A percentile compares a stretch with the other conserved stretches of the same genome.
Conservation (phyloP, 35 echinoderm and acorn worm genomes). For the Heliocidaris tuberculata region DNA sequence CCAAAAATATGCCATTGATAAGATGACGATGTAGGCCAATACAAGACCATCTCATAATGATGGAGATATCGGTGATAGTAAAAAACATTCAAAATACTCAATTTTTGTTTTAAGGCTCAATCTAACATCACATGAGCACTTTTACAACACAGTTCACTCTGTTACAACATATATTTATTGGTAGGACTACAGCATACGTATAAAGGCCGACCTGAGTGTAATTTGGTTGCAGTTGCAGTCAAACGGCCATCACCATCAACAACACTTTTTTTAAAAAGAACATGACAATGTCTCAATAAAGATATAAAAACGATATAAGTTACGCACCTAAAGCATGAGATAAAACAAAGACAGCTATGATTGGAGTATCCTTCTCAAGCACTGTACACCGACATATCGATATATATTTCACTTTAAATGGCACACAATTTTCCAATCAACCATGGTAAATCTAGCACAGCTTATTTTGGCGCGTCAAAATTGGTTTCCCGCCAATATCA, state of each 20-base stretch:
- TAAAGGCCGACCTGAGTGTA: too few species aligned
- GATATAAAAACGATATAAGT: neutral
- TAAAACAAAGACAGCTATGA: neutral
- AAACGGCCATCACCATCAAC: neutral
- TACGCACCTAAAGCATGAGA: neutral
- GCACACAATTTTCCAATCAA: neutral
- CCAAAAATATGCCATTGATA: too few species aligned
- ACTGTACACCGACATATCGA: neutral
- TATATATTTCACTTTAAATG: neutral
- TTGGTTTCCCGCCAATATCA: constrained; percentile 1
- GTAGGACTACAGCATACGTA: too few species aligned
- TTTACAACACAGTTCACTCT: too few species aligned
- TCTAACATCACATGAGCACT: too few species aligned
- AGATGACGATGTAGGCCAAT: too few species aligned
- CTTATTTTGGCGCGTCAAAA: neutral
- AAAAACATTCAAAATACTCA: too few species aligned
- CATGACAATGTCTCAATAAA: neutral
- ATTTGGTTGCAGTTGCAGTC: neutral
- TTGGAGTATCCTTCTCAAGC: neutral
- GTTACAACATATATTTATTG: too few species aligned
- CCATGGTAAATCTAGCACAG: neutral
- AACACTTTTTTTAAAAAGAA: neutral
- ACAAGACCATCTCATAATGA: too few species aligned
- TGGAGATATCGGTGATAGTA: too few species aligned
- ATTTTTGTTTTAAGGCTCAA: too few species aligned